Evolutionary conservation across 2,888 invertebrate genomes (phyloP), one percentile per base, ranked within the genome.

Genomic region (Asteroscopus sphinx): DNA sequence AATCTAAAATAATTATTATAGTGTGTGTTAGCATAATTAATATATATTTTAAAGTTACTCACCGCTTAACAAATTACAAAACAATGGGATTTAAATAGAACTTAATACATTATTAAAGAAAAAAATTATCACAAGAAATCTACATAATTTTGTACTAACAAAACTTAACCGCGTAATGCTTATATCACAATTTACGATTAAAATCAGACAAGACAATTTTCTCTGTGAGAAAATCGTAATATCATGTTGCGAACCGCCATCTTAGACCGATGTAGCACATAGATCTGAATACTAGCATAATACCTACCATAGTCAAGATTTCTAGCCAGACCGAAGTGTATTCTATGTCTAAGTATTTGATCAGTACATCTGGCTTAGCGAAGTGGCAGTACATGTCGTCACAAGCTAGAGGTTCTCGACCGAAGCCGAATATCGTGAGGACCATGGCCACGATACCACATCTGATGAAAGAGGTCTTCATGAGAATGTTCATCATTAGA

Each of bases 401-500:
- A 76, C 96, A 96, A 2, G 95, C 89, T 3, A 96, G 81, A 1
- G 93, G 91, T 36, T 91, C 87, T 9, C 96, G 89, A 51, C 94
- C 94, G 65, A 96, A 95, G 6, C 96, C 96, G 79, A 96, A 96
- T 3, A 96, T 93, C 0, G 95, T 94, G 1, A 96, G 81, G 0
- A 96, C 93, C 81, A 96, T 89, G 0, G 95, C 95, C 11, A 96
- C 96, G 2, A 96, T 95, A 0, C 96, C 96, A 66, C 96, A 95
- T 15, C 96, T 93, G 67, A 96, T 94, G 85, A 96, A 96, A 17
- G 96, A 96, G 4, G 95, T 93, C 81, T 95, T 96, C 95, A 96
- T 96, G 3, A 96, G 68, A 3, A 95, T 85, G 81, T 95, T 95
- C 95, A 96, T 95, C 15, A 94, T 71, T 3, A 93, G 84, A 0